These are phyloP conservation scores for Ophraella communa DNA, from an alignment of 2,888 invertebrate species.

Conservation along the genomic window DNA sequence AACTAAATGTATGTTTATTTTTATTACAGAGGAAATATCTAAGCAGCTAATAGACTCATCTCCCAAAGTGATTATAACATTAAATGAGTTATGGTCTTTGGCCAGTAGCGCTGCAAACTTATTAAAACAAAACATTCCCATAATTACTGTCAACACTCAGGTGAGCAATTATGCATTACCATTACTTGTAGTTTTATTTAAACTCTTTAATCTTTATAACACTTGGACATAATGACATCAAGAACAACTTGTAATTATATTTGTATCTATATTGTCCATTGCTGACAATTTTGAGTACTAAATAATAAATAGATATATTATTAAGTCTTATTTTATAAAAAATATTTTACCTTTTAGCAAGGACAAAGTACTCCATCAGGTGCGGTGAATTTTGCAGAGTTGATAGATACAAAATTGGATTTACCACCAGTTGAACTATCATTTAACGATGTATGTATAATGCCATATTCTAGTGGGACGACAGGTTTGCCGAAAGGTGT, in stretches of 20 bases:
- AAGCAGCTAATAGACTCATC: slow-evolving; percentile 69
- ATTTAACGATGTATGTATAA: slow-evolving; percentile 66
- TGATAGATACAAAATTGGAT: slow-evolving; percentile 52
- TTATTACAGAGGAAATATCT: slow-evolving; percentile 71
- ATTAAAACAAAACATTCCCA: slow-evolving; percentile 61
- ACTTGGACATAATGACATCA: no score
- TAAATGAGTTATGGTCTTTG: background rate
- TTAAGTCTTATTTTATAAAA: no score
- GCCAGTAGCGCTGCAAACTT: slow-evolving; percentile 56
- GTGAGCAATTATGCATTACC: slow-evolving; percentile 40
- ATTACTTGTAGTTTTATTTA: no score
- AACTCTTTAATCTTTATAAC: no score
- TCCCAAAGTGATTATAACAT: slow-evolving; percentile 70
- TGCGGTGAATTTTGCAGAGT: slow-evolving; percentile 29
- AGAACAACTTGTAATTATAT: no score
- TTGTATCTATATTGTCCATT: no score
- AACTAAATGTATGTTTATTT: background rate
- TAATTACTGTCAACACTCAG: slow-evolving; percentile 63
- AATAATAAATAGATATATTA: no score
- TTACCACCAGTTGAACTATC: slow-evolving; percentile 61
- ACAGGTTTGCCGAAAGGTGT: slow-evolving; percentile 84
- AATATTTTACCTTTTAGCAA: slow-evolving; percentile 30
- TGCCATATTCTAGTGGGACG: slow-evolving; percentile 85
- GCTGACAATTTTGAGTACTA: no score
- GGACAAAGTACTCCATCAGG: slow-evolving; percentile 28